Percentiles rank a stretch among this genome's conserved stretches.
These are phyloP conservation scores for Drosophila carrolli DNA, from an alignment of 1,140 invertebrate genomes.

Conservation along the genomic window DNA sequence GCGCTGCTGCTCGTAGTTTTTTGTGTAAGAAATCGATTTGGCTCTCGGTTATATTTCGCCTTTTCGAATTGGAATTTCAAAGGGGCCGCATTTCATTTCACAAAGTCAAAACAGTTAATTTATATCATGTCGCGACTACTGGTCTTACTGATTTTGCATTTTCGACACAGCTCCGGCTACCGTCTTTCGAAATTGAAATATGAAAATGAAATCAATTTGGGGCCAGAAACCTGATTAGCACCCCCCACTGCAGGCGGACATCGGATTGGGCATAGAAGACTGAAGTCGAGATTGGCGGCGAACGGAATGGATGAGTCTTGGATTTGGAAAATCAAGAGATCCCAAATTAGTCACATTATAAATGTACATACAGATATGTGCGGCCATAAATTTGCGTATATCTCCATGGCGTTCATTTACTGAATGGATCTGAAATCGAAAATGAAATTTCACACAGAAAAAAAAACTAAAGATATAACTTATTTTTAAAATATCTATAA, in stretches of 20 bases:
- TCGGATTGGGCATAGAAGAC: constrained; percentile 31
- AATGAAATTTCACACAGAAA: constrained; percentile 14
- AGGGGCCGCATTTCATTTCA: constrained; percentile 82
- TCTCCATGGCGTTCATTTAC: constrained; percentile 47
- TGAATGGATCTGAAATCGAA: constrained; percentile 67
- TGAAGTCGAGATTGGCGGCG: constrained; percentile 12
- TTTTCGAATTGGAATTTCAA: constrained; percentile 71
- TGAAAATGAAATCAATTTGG: constrained; percentile 83
- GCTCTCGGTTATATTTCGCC: constrained; percentile 26
- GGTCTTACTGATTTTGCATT: constrained; percentile 84
- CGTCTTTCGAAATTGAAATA: constrained; percentile 79
- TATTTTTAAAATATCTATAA: too few relatives aligned
- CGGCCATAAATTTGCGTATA: constrained; percentile 68
- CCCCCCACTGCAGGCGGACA: constrained; percentile 52
- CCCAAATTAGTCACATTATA: constrained; percentile 77
- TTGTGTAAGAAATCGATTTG: constrained; percentile 69
- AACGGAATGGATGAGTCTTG: constrained; percentile 4
- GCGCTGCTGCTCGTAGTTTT: constrained; percentile 18
- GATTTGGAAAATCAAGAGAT: constrained; percentile 46
- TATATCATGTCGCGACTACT: constrained; percentile 85
- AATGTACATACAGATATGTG: constrained; percentile 68
- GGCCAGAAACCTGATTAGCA: constrained; percentile 72
- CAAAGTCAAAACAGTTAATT: constrained; percentile 85
- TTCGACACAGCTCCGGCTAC: constrained; percentile 58
- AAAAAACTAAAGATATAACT: neutral